phyloP scores from a whole-genome alignment of 2,797 vertebrate genomes.

The Telmatherina bonti region DNA sequence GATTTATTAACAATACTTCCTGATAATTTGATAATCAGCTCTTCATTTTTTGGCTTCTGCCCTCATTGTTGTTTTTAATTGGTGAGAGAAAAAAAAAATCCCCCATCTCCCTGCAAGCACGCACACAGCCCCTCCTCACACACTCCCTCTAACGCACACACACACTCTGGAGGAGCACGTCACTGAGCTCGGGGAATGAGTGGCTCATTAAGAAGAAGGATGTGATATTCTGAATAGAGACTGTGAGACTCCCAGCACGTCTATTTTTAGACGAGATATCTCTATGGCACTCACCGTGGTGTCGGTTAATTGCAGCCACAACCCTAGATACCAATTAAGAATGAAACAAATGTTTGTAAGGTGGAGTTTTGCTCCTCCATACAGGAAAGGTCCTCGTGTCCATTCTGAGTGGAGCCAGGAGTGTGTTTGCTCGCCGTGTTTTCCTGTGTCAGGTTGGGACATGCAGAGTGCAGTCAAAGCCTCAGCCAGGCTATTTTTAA shows the following conservation, averaged over 20 bases:
- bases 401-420: conserved; percentile 62
- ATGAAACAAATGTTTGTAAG: conserved; percentile 87
- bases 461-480: conserved; percentile 75
- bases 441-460: conserved; percentile 76
- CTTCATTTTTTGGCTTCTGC: conserved; percentile 55
- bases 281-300: conserved; percentile 84
- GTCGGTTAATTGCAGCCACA: conserved; percentile 83
- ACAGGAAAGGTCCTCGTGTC: conserved; percentile 65
- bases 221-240: conserved; percentile 89
- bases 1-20: conserved; percentile 39
- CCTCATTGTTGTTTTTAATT: conserved; percentile 75
- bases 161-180: conserved; percentile 75
- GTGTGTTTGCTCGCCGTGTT: conserved; percentile 59
- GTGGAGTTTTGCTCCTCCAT: conserved; percentile 76
- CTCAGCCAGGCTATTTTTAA: conserved; percentile 80
- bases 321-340: conserved; percentile 89
- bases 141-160: conserved; percentile 64
- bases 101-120: conserved; percentile 59
- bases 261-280: conserved; percentile 87
- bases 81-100: conserved; percentile 73
- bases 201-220: conserved; percentile 87
- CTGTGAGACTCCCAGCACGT: conserved; percentile 86
- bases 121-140: conserved; percentile 52
- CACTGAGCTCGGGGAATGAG: conserved; percentile 83
- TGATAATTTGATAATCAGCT: conserved; percentile 38